phyloP scores from a whole-genome alignment of 2,888 invertebrate species.

The Tromatobia lineatoria region DNA sequence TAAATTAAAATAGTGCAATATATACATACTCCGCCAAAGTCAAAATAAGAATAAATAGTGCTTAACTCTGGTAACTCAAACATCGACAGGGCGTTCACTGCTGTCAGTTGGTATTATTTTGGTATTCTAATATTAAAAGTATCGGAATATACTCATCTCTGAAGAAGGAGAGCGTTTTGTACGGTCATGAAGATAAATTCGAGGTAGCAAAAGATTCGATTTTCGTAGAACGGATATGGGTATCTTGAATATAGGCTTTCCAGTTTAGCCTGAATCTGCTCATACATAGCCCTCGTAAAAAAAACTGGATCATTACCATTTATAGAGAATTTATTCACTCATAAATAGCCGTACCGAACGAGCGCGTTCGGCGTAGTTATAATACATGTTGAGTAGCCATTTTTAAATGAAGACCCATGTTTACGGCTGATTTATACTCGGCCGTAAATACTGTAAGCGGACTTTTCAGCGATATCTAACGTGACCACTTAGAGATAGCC shows the following conservation, averaged over 20 bases:
- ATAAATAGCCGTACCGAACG: constrained; percentile 56
- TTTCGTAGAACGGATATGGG: constrained; percentile 12
- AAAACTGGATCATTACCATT: constrained; percentile 69
- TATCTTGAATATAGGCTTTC: not conserved
- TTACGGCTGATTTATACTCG: constrained; percentile 68
- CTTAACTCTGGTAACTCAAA: too few relatives aligned
- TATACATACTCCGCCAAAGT: too few relatives aligned
- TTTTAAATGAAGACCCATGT: constrained; percentile 62
- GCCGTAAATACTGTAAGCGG: constrained; percentile 67
- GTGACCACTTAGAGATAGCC: constrained; percentile 61
- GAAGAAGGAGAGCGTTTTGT: not conserved
- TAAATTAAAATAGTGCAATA: too few relatives aligned
- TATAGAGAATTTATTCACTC: constrained; percentile 68
- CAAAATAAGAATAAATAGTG: too few relatives aligned
- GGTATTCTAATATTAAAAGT: too few relatives aligned
- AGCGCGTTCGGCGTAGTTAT: constrained; percentile 42
- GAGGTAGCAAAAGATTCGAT: constrained; percentile 14
- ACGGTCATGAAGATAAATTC: constrained; percentile 9
- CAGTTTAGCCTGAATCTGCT: constrained; percentile 19
- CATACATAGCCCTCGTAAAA: constrained; percentile 60
- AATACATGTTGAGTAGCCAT: constrained; percentile 58
- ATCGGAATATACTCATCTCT: too few relatives aligned
- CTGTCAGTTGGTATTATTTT: too few relatives aligned
- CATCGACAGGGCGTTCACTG: too few relatives aligned
- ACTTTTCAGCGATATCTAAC: constrained; percentile 68